A percentile compares a stretch with the other conserved stretches of the same genome.
phyloP scores from a whole-genome alignment of 2,797 vertebrate species.

The Pempheris klunzingeri region DNA sequence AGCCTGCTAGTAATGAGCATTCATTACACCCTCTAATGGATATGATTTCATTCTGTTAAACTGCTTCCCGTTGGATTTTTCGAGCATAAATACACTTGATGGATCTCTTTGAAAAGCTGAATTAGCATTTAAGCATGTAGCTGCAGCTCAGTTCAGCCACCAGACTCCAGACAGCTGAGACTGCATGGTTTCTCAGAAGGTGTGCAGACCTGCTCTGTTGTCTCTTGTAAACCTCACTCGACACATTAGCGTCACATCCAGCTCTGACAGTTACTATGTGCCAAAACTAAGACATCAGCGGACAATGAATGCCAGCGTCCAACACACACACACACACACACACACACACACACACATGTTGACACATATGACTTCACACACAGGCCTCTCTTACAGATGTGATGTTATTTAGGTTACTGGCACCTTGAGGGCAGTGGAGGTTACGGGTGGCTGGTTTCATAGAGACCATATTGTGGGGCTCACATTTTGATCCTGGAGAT shows the following conservation, averaged over 20 bases:
- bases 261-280: conserved; percentile 54
- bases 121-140: conserved; percentile 52
- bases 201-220: background rate
- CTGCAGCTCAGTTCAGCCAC: conserved; percentile 33
- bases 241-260: conserved; percentile 48
- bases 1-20: conserved; percentile 46
- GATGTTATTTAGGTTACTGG: conserved; percentile 36
- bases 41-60: conserved; percentile 58
- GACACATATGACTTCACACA: conserved; percentile 18
- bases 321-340: conserved; percentile 17
- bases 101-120: conserved; percentile 53
- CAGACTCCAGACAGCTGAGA: conserved; percentile 54
- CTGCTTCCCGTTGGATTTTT: conserved; percentile 39
- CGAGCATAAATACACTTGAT: conserved; percentile 47
- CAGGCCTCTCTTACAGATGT: conserved; percentile 2
- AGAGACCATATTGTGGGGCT: conserved; percentile 18
- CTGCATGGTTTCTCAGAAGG: conserved; percentile 3
- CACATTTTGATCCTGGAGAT: conserved; percentile 43
- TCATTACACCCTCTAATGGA: conserved; percentile 66
- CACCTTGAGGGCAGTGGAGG: conserved; percentile 49
- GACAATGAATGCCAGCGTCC: conserved; percentile 5
- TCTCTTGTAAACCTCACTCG: conserved; percentile 56
- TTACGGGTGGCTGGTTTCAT: conserved; percentile 45
- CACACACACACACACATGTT: conserved; percentile 21
- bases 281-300: conserved; percentile 41